These are phyloP conservation scores for Anser cygnoides DNA, from an alignment of 2,113 vertebrate species.

Conservation along the genomic window DNA sequence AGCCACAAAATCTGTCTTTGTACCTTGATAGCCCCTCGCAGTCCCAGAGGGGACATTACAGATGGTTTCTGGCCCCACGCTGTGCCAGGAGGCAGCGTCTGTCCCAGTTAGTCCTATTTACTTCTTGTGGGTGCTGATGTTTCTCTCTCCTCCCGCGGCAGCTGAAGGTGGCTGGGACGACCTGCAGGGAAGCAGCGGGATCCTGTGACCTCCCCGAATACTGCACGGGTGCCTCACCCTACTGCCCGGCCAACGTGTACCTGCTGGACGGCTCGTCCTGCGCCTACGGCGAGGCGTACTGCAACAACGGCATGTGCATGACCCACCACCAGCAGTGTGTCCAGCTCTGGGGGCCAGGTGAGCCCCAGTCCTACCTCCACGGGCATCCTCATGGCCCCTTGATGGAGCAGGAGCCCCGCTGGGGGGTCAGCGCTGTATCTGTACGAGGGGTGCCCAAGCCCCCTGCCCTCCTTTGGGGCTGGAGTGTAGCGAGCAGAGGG, in stretches of 20 bases:
- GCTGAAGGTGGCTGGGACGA: slow-evolving; percentile 87
- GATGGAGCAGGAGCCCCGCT: accelerated
- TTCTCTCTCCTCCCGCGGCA: slow-evolving; percentile 13
- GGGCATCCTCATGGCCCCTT: background rate
- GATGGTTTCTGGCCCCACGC: accelerated
- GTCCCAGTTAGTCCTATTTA: accelerated
- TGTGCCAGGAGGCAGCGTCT: background rate
- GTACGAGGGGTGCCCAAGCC: accelerated
- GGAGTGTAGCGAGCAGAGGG: background rate
- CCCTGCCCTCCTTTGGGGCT: accelerated
- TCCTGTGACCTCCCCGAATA: slow-evolving; percentile 94
- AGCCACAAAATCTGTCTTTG: background rate
- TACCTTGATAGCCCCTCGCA: background rate
- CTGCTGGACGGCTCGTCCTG: slow-evolving; percentile 89
- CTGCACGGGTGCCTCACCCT: slow-evolving; percentile 88
- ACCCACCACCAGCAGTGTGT: slow-evolving; percentile 91
- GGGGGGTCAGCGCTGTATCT: background rate
- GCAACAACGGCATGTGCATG: slow-evolving; percentile 91
- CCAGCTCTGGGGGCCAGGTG: slow-evolving; percentile 94
- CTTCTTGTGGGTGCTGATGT: background rate
- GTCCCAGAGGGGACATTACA: too few relatives aligned
- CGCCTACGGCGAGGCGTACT: slow-evolving; percentile 83
- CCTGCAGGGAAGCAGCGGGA: slow-evolving; percentile 84
- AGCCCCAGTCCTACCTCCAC: background rate
- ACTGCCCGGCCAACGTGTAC: slow-evolving; percentile 90